Base-by-base conservation (phyloP, 1,140 invertebrate genomes). In the Drosophila watanabei region DNA sequence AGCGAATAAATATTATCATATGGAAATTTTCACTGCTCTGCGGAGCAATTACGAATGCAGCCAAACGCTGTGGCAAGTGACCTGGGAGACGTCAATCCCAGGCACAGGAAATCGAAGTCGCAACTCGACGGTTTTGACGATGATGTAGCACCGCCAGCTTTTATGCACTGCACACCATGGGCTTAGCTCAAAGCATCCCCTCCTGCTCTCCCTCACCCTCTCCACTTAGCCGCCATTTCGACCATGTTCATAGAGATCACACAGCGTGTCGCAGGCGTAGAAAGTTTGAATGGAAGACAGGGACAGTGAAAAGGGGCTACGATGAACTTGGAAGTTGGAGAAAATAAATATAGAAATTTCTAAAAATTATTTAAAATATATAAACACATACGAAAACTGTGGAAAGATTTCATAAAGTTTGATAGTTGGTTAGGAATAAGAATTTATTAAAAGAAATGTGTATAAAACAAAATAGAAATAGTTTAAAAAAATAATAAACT, bases 1-100 rank as follows among this genome's bases (percentile, higher is more conserved):
- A 79, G 63, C 79, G 86, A 90, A 89, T 89, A 91, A 90, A 90
- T 90, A 90, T 90, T 90, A 90, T 90, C 86, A 90, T 90, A 90
- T 90, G 86, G 86, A 90, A 87, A 90, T 90, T 90, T 86, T 52
- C 51, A n/a, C 51, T 52, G 51, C 66, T 54, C 66, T 82, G 78
- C 60, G 71, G 75, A 82, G 85, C 85, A 91, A 89, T 89, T 89
- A 89, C 85, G 87, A 91, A 85, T 88, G 62, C 79, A 69, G 62
- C 58, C 78, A 69, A 64, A 82, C 73, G 64, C 63, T 62, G 72
- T 70, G 78, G 69, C 84, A 71, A 63, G 85, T 89, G 85, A 89
- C 85, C 85, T 88, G 76, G 78, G 79, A 89, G 73, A 90, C 85
- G 86, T 89, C 85, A 89, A 85, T 57, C 65, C 64, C 58, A 51